Base-by-base conservation (phyloP, 2,888 invertebrate genomes). In the Hemistola chrysoprasaria region DNA sequence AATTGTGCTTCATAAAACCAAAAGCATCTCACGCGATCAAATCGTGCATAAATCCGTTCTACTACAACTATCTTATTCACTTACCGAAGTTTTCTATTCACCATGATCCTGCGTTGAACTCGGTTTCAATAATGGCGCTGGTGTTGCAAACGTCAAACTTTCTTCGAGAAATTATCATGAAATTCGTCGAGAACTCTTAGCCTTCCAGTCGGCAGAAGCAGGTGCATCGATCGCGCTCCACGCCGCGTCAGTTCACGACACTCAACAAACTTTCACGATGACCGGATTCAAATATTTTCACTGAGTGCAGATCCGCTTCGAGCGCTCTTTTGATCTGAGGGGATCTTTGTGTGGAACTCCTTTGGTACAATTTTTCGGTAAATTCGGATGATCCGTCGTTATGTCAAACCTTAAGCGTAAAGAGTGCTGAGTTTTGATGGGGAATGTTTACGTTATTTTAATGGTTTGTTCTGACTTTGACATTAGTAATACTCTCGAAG, bases 271-370 rank as follows among this genome's bases (percentile, higher is more conserved):
- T 69, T 71, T 60, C 46, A 59, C 69, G 65, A 68, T 71, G 69
- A 71, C 68, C 66, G 69, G 64, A 77, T 79, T 74, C 76, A 71
- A 81, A 81, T 77, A 79, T 80, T 80, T 80, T 71, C 67, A 63
- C 71, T 72, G 68, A 78, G 71, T 68, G 67, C 62, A 68, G 65
- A 71, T 68, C 63, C 64, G 47, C 64, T 68, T 60, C 34, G 50
- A 65, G 60, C 50, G 50, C 57, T 63, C 71, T 66, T 78, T 74
- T 73, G 72, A 72, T 61, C 62, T 61, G 65, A 66, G 69, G 54
- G 54, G 46, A 61, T 65, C 58, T 71, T 65, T 63, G 58, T 57
- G 56, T 41, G 37, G 51, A 49, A 57, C 51, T 63, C 59, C 68
- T 66, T 65, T 49, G 46, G 34, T 23, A 52, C 49, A 55, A 64